Evolutionary conservation across 2,113 vertebrate genomes (phyloP), one percentile per base, ranked within the genome.

Genomic region (Mustelus asterias): DNA sequence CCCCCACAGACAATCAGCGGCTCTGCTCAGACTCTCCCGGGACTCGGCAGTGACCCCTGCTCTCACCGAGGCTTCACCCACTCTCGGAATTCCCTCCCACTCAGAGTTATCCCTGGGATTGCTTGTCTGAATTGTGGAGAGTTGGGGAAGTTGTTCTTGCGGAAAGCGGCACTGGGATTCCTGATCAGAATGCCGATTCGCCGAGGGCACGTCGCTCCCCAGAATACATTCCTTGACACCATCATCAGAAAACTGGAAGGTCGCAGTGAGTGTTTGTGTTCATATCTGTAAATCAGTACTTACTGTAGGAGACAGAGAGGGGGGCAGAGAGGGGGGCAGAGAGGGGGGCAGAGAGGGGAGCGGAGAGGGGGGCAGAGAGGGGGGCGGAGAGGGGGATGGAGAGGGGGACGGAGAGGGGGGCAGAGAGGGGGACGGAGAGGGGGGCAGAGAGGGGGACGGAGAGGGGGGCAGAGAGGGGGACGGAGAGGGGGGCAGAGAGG

Each of bases 241-340:
- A 99, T 99, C 97, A 99, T 99, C 97, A 98, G 99, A 97, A 99
- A 99, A 99, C 99, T 99, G 97, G 99, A 99, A 98, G 99, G 98
- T 97, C 99, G 99, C 97, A 99, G 99, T 99, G 97, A 99, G 99
- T 99, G 98, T 96, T 10, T 11, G 26, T 13, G 48, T 29, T 20
- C 37, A 22, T 85, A 37, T 44, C 69, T 22, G 37, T 6, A 41
- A 85, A 18, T 16, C 18, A 18, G 80, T 85, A 96, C 97, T 96
- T 83, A 10, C n/a, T n/a, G n/a, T n/a, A n/a, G n/a, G n/a, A n/a
- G n/a, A 97, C 96, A 96, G 97, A 85, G 95, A 96, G 96, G 96
- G 98, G 97, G 97, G 97, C 97, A 96, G 78, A 95, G 14, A 65
- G 22, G 3, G 22, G 3, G 69, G 0, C 5, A 22, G 67, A 69